Evolutionary conservation across 2,888 invertebrate species (phyloP), one percentile per base, ranked within the genome.

Genomic region (Keiferia lycopersicella): DNA sequence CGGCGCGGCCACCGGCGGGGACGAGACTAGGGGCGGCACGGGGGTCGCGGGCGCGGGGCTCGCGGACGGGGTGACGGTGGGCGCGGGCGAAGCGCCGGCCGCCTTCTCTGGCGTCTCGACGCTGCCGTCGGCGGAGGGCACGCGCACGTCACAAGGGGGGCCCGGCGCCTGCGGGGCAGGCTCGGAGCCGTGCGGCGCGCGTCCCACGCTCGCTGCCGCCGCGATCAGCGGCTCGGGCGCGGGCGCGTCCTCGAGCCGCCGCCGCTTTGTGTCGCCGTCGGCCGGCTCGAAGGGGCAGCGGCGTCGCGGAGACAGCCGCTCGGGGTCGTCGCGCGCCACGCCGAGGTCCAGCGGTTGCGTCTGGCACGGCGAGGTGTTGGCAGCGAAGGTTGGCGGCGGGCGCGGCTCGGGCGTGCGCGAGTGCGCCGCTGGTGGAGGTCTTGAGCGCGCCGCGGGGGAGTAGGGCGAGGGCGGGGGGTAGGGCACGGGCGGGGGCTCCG

Each of bases 261-360:
- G 91, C 69, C 95, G 94, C 76, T 95, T 95, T 16, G 93, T 91
- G 64, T 95, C 94, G 61, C 93, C 87, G 39, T 92, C 92, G 53
- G 83, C 77, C 39, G 91, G 83, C 26, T 91, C 92, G 66, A 89
- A 84, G 0, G 94, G 93, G 11, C 93, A 93, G 74, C 95, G 94
- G 60, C 95, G 87, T 74, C 95, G 94, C 0, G 95, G 95, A 57
- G 95, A 93, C 34, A 85, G 75, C 18, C 92, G 80, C 53, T 92
- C 93, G 57, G 93, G 92, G 62, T 94, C 93, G 60, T 95, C 94
- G 10, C 96, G 92, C 57, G 93, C 84, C 38, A 95, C 93, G 45
- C 96, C 96, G 64, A 96, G 93, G 81, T 96, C 96, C 39, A 96
- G 89, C 12, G 96, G 96, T 78, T 96, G 96, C 65, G 95, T 95